Percentiles rank a stretch among this genome's conserved stretches.
Evolutionary conservation across 1,140 invertebrate genomes (phyloP).

Genomic region (Hetaerina americana): DNA sequence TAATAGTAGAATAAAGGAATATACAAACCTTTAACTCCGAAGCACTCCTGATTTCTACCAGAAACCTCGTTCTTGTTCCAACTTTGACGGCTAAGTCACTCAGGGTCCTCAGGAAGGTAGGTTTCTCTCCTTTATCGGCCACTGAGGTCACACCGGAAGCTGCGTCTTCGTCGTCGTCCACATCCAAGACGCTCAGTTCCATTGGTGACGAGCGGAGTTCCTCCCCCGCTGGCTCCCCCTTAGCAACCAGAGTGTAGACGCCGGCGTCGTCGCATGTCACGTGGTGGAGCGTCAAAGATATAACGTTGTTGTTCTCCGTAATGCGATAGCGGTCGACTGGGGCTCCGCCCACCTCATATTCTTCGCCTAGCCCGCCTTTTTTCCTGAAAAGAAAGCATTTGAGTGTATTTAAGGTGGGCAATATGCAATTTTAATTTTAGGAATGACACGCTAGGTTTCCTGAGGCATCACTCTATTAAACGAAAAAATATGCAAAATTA

Average conservation of each 20-base stretch:
- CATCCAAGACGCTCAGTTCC: neutral
- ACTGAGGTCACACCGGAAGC: neutral
- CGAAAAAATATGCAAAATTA: no score
- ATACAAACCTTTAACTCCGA: slow-evolving; percentile 31
- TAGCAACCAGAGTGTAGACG: slow-evolving; percentile 41
- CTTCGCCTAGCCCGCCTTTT: slow-evolving; percentile 12
- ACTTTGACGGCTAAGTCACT: slow-evolving; percentile 73
- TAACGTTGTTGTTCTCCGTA: slow-evolving; percentile 30
- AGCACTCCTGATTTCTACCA: slow-evolving; percentile 66
- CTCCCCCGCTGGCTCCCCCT: slow-evolving; percentile 29
- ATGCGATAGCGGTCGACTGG: slow-evolving; percentile 28
- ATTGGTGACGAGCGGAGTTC: neutral
- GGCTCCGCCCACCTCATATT: slow-evolving; percentile 23
- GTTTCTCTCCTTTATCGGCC: slow-evolving; percentile 42
- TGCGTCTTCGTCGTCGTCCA: slow-evolving; percentile 10
- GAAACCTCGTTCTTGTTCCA: slow-evolving; percentile 63
- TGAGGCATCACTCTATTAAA: no score
- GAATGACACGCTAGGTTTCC: no score
- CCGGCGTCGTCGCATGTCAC: slow-evolving; percentile 37
- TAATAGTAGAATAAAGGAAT: neutral
- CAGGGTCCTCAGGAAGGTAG: slow-evolving; percentile 57
- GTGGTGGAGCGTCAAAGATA: slow-evolving; percentile 37
- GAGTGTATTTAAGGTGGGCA: no score
- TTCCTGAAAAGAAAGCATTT: slow-evolving; percentile 1
- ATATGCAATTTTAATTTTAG: no score